These are phyloP conservation scores for Drosophila stalkeri DNA, from an alignment of 2,888 invertebrate genomes.

Conservation along the genomic window DNA sequence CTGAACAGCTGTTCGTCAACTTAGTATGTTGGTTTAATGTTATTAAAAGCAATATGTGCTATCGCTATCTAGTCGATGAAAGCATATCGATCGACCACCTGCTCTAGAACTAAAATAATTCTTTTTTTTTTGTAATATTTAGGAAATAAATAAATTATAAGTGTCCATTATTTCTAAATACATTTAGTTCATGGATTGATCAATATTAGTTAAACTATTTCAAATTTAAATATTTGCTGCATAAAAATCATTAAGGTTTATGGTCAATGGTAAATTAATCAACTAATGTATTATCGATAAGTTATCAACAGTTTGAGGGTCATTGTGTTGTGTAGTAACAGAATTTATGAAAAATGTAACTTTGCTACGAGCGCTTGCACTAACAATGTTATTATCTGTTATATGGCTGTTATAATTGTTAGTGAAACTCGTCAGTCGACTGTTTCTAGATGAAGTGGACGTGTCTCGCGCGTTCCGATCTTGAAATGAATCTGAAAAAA, in stretches of 20 bases:
- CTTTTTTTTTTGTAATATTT: background rate
- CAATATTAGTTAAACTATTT: background rate
- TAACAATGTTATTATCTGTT: constrained; percentile 35
- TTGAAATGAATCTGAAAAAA: constrained; percentile 35
- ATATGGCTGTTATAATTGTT: constrained; percentile 51
- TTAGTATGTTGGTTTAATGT: constrained; percentile 2
- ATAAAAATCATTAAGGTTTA: background rate
- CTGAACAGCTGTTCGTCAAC: constrained; percentile 25
- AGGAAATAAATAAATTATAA: background rate
- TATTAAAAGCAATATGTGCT: background rate
- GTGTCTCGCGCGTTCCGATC: constrained; percentile 55
- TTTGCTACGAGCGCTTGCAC: constrained; percentile 16
- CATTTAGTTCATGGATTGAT: background rate
- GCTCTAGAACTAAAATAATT: background rate
- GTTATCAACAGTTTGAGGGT: constrained; percentile 3
- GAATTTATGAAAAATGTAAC: constrained; percentile 76
- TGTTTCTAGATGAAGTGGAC: constrained; percentile 45
- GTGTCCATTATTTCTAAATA: background rate
- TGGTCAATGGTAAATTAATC: background rate
- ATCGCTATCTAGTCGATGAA: constrained; percentile 2
- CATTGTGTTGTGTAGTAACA: constrained; percentile 21
- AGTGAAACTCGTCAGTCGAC: constrained; percentile 54
- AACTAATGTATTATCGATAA: constrained; percentile 6
- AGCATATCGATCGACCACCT: constrained; percentile 1
- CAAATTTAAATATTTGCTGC: background rate